These are phyloP conservation scores for Syngnathus acus DNA, from an alignment of 2,797 vertebrate genomes.

Conservation along the genomic window DNA sequence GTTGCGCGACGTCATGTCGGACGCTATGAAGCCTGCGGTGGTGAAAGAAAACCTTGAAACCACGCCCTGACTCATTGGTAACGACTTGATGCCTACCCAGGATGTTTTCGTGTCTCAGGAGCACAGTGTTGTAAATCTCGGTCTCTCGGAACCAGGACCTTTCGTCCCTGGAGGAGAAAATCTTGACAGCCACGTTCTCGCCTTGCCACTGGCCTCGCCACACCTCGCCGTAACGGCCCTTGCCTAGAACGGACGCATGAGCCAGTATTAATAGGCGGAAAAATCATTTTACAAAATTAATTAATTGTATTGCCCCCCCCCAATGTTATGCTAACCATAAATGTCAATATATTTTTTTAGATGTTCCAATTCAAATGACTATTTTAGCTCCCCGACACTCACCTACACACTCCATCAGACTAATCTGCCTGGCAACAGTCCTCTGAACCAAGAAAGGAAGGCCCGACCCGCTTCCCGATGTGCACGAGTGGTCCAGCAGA, in stretches of 20 bases:
- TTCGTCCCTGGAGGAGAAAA: conserved; percentile 79
- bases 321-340: neutral
- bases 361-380: too few species aligned
- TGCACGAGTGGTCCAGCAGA: conserved; percentile 75
- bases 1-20: conserved; percentile 80
- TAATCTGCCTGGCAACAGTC: conserved; percentile 78
- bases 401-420: conserved; percentile 78
- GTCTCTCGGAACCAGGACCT: conserved; percentile 81
- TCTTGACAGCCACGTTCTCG: conserved; percentile 78
- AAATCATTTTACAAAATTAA: too few species aligned
- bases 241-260: conserved; percentile 48
- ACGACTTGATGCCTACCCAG: conserved; percentile 57
- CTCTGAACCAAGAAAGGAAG: conserved; percentile 79
- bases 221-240: conserved; percentile 78
- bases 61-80: too few species aligned
- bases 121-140: conserved; percentile 79
- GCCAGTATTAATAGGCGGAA: neutral
- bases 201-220: conserved; percentile 81
- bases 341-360: neutral
- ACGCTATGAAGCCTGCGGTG: conserved; percentile 75
- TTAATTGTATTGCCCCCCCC: too few species aligned
- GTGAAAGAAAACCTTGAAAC: too few species aligned
- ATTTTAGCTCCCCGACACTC: conserved; percentile 15
- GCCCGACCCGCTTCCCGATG: conserved; percentile 76
- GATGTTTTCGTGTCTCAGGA: conserved; percentile 78